A percentile compares a stretch with the other conserved stretches of the same genome.
These are phyloP conservation scores for Agrochola lychnidis DNA, from an alignment of 2,888 invertebrate genomes.

Conservation along the genomic window DNA sequence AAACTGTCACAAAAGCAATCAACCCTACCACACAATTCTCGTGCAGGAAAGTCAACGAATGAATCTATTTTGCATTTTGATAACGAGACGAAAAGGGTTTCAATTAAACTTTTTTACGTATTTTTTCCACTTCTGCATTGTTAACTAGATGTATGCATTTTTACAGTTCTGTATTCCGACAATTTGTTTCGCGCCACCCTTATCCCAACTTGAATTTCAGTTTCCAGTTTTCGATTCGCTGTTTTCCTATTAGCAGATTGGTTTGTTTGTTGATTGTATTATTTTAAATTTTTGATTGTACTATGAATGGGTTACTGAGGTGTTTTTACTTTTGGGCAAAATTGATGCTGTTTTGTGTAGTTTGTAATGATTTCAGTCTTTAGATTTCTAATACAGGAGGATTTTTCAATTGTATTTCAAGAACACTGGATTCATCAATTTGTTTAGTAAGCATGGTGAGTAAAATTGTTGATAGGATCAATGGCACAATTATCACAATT, in stretches of 20 bases:
- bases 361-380: neutral
- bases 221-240: conserved; percentile 47
- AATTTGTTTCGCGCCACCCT: conserved; percentile 38
- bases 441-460: neutral
- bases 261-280: conserved; percentile 43
- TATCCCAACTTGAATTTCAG: conserved; percentile 47
- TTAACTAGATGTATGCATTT: conserved; percentile 65
- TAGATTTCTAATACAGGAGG: neutral
- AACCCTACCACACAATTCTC: conserved; percentile 32
- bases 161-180: conserved; percentile 36
- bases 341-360: neutral
- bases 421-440: too few species aligned
- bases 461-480: neutral
- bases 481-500: neutral
- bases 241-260: conserved; percentile 52
- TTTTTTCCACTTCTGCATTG: conserved; percentile 57
- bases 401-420: neutral
- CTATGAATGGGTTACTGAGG: conserved; percentile 6
- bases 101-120: conserved; percentile 67
- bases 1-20: conserved; percentile 2
- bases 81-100: conserved; percentile 70
- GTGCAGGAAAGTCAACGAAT: conserved; percentile 56
- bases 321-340: conserved; percentile 1
- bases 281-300: conserved; percentile 54
- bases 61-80: conserved; percentile 69